Conservation (phyloP, 1,140 invertebrate genomes). For the Tribolium madens region DNA sequence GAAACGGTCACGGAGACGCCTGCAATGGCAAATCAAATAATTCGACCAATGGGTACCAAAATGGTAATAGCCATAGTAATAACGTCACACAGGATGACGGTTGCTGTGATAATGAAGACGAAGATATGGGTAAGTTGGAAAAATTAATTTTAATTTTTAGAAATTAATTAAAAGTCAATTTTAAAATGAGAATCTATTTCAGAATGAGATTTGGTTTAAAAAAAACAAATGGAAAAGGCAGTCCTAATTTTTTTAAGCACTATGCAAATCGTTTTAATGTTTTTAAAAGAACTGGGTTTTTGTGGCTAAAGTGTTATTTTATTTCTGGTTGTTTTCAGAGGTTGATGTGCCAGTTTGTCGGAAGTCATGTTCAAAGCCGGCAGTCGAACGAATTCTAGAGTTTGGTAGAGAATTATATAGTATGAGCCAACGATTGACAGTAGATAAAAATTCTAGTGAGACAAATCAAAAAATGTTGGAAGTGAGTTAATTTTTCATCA, state of each 20-base stretch:
- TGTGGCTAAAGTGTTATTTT: no score
- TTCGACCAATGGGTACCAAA: slow-evolving; percentile 73
- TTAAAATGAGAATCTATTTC: no score
- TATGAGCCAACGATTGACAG: slow-evolving; percentile 87
- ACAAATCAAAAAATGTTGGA: slow-evolving; percentile 93
- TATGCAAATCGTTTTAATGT: no score
- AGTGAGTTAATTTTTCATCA: slow-evolving; percentile 68
- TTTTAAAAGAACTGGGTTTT: no score
- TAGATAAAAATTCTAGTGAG: slow-evolving; percentile 87
- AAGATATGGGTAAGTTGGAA: slow-evolving; percentile 74
- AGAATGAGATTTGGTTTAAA: no score
- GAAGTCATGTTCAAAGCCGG: slow-evolving; percentile 82
- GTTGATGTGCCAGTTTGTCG: slow-evolving; percentile 68
- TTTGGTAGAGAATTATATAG: slow-evolving; percentile 94
- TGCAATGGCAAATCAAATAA: slow-evolving; percentile 60
- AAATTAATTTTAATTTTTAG: neutral
- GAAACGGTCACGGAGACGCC: slow-evolving; percentile 61
- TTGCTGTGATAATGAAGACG: slow-evolving; percentile 70
- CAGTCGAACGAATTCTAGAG: slow-evolving; percentile 88
- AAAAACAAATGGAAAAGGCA: no score
- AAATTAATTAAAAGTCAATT: neutral
- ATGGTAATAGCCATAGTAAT: slow-evolving; percentile 70
- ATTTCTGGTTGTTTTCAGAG: slow-evolving; percentile 61
- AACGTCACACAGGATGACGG: slow-evolving; percentile 46
- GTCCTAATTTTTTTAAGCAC: neutral